Conservation (phyloP, 1,140 invertebrate species). For the Fopius arisanus region DNA sequence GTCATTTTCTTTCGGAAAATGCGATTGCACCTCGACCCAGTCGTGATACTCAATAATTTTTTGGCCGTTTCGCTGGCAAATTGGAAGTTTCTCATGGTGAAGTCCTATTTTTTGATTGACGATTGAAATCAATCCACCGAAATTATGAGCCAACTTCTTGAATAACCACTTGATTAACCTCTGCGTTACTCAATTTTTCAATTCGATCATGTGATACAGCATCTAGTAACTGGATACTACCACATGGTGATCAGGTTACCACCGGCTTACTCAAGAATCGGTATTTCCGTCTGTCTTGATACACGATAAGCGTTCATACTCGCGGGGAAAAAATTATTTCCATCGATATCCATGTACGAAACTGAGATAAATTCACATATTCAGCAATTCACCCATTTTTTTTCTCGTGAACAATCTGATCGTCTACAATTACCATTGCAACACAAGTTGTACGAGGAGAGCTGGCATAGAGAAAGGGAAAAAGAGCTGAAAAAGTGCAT, state of each 20-base stretch:
- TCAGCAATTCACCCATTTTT: not conserved
- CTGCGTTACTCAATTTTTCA: too few species aligned
- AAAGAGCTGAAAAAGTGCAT: slow-evolving; percentile 6
- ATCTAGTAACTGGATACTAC: not conserved
- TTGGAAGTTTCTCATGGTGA: too few species aligned
- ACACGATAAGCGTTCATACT: not conserved
- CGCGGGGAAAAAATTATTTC: not conserved
- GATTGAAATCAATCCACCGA: too few species aligned
- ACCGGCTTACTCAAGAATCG: slow-evolving; percentile 19
- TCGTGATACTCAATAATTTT: too few species aligned
- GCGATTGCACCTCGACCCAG: too few species aligned
- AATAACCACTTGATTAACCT: too few species aligned
- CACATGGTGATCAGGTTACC: slow-evolving; percentile 1
- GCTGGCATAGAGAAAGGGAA: not conserved
- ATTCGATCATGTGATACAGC: not conserved
- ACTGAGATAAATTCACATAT: not conserved
- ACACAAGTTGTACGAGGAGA: not conserved
- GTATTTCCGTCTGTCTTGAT: slow-evolving; percentile 20
- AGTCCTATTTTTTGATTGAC: too few species aligned
- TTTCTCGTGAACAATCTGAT: not conserved
- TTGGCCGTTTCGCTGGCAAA: too few species aligned
- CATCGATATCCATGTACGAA: too few species aligned
- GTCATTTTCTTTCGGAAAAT: too few species aligned
- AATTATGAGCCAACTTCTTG: too few species aligned
- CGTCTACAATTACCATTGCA: slow-evolving; percentile 1